Conservation (phyloP, 2,113 vertebrate species). For the Connochaetes taurinus region DNA sequence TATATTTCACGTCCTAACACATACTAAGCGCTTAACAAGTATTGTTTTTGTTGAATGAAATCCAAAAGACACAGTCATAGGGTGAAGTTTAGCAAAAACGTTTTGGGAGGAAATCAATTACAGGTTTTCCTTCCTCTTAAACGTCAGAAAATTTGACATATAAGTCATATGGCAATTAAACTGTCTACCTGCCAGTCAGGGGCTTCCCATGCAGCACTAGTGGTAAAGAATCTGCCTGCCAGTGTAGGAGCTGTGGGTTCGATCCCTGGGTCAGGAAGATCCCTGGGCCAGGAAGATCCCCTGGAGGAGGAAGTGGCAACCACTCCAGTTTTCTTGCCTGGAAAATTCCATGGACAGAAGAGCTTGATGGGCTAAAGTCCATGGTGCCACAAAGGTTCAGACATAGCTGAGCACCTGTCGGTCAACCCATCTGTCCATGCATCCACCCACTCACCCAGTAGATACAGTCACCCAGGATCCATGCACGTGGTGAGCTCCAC, state of each 20-base stretch:
- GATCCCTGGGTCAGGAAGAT: not conserved
- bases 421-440: not conserved
- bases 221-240: not conserved
- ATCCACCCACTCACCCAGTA: not conserved
- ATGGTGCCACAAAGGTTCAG: not conserved
- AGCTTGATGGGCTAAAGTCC: not conserved
- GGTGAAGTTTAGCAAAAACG: not conserved
- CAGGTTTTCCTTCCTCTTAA: not conserved
- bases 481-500: fast-evolving
- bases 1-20: not conserved
- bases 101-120: not conserved
- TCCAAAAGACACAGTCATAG: not conserved
- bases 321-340: not conserved
- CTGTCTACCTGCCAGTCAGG: not conserved
- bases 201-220: not conserved
- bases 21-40: not conserved
- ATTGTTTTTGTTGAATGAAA: not conserved
- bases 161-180: not conserved
- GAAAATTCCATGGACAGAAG: not conserved
- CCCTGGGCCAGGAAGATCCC: not conserved
- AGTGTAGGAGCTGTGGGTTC: not conserved
- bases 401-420: not conserved
- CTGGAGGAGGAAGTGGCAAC: not conserved
- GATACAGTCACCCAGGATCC: not conserved
- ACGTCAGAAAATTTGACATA: not conserved